Evolutionary conservation across 2,888 invertebrate species (phyloP).

Genomic region (Plebejus anna): DNA sequence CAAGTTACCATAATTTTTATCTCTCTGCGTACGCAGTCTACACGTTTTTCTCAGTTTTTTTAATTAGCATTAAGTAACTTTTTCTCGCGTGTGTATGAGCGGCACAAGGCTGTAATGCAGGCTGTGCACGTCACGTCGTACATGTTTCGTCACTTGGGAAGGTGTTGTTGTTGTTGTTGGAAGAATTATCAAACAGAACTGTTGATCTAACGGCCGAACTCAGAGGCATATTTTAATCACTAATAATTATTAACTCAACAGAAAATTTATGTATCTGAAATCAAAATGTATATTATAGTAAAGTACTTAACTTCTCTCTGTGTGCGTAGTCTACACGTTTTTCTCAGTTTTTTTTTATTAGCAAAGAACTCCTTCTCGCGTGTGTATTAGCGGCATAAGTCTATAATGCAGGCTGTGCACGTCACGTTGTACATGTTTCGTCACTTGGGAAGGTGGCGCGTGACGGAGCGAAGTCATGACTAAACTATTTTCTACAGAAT

Average conservation of each 20-base stretch:
- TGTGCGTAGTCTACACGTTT: too few relatives aligned
- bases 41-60: neutral
- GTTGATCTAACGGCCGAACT: too few relatives aligned
- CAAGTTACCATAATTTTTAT: too few relatives aligned
- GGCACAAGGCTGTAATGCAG: slow-evolving; percentile 64
- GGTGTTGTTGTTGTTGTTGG: too few relatives aligned
- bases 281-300: too few relatives aligned
- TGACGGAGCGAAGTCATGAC: slow-evolving; percentile 25
- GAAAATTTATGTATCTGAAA: too few relatives aligned
- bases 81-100: neutral
- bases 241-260: too few relatives aligned
- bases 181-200: too few relatives aligned
- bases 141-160: slow-evolving; percentile 70
- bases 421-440: slow-evolving; percentile 56
- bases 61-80: too few relatives aligned
- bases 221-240: too few relatives aligned
- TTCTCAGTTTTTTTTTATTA: neutral
- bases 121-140: slow-evolving; percentile 41
- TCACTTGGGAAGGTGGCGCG: slow-evolving; percentile 53
- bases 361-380: neutral
- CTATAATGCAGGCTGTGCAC: slow-evolving; percentile 54
- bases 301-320: too few relatives aligned
- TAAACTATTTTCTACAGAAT: slow-evolving; percentile 27
- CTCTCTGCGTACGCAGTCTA: too few relatives aligned
- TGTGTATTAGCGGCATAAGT: slow-evolving; percentile 49